Evolutionary conservation across 2,113 vertebrate genomes (phyloP).

Genomic region (Festucalex cinctus): DNA sequence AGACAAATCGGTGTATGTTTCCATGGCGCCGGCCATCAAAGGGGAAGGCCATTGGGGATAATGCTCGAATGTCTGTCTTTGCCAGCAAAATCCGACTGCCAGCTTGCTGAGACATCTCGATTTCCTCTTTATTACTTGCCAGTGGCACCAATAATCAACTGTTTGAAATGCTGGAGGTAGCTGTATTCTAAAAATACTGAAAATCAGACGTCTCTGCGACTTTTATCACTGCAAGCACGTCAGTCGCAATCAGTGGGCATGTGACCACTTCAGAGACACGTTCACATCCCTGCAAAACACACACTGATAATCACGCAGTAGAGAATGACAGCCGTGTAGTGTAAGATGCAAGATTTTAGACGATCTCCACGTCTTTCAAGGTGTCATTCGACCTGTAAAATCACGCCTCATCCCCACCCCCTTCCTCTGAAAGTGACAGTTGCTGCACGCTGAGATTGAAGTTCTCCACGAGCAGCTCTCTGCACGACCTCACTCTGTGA

Average conservation of each 20-base stretch:
- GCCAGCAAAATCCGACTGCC: neutral
- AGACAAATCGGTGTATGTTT: conserved; percentile 47
- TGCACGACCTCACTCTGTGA: neutral
- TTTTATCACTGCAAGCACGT: neutral
- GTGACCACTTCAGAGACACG: neutral
- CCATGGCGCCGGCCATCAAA: conserved; percentile 50
- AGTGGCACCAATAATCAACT: neutral
- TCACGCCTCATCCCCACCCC: neutral
- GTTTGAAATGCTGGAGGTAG: conserved; percentile 1
- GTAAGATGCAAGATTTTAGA: neutral
- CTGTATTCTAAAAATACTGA: neutral
- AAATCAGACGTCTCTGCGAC: neutral
- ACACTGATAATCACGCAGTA: neutral
- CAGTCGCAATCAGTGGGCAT: neutral
- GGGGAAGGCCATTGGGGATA: conserved; percentile 30
- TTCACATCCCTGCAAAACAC: no score
- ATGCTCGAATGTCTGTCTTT: conserved; percentile 29
- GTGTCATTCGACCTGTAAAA: neutral
- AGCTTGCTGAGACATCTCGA: conserved; percentile 2
- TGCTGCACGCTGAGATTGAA: neutral
- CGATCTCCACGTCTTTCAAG: neutral
- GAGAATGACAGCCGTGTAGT: neutral
- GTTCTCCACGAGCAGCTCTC: neutral
- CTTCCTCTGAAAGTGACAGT: neutral
- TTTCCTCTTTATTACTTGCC: neutral